These are phyloP conservation scores for Tortricodes alternella DNA, from an alignment of 2,888 invertebrate genomes.

Conservation along the genomic window DNA sequence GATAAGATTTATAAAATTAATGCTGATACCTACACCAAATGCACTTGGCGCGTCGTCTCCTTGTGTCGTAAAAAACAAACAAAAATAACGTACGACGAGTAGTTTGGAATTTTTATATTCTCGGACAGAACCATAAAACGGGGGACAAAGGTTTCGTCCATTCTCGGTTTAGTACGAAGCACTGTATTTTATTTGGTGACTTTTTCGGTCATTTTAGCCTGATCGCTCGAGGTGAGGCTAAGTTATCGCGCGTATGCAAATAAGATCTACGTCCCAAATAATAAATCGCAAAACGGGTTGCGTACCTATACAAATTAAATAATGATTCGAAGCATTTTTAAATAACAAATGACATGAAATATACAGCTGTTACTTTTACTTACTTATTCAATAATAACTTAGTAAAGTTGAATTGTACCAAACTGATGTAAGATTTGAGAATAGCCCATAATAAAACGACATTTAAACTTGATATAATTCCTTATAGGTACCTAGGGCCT, in stretches of 20 bases:
- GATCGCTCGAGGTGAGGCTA: conserved; percentile 6
- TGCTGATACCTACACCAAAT: conserved; percentile 26
- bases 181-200: conserved; percentile 7
- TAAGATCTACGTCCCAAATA: conserved; percentile 21
- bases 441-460: too few species aligned
- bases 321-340: not conserved
- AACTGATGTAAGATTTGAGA: too few species aligned
- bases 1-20: conserved; percentile 7
- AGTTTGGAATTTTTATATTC: conserved; percentile 39
- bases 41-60: conserved; percentile 44
- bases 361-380: too few species aligned
- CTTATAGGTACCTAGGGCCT: too few species aligned
- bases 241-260: conserved; percentile 27
- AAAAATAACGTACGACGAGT: conserved; percentile 32
- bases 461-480: too few species aligned
- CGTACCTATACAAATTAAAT: conserved; percentile 7
- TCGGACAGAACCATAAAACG: conserved; percentile 34
- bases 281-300: conserved; percentile 18
- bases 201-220: conserved; percentile 17
- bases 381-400: too few species aligned
- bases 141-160: conserved; percentile 33
- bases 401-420: too few species aligned
- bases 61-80: conserved; percentile 40
- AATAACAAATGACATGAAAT: too few species aligned
- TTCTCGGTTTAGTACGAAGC: conserved; percentile 14